These are phyloP conservation scores for Hirundichthys speculiger DNA, from an alignment of 2,113 vertebrate species.

Conservation along the genomic window DNA sequence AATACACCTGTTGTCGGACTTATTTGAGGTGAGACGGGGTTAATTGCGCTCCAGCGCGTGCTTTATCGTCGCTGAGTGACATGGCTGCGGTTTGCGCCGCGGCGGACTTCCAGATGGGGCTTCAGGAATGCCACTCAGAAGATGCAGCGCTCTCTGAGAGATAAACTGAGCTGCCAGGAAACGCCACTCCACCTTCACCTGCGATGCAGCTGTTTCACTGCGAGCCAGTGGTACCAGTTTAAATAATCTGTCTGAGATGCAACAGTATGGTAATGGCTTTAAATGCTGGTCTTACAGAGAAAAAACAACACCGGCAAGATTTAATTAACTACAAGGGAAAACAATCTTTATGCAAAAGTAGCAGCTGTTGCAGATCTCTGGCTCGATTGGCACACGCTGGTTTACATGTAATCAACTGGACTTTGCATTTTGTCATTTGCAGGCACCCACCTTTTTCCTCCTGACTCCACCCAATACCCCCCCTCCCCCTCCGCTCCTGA, in stretches of 20 bases:
- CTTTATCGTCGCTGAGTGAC: constrained; percentile 58
- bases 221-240: neutral
- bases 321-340: no score
- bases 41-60: constrained; percentile 46
- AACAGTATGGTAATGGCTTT: no score
- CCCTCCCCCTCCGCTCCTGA: no score
- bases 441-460: constrained; percentile 4
- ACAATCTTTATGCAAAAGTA: no score
- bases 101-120: constrained; percentile 25
- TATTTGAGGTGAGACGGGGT: constrained; percentile 61
- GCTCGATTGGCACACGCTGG: neutral
- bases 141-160: constrained; percentile 6
- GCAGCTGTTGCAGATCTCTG: no score
- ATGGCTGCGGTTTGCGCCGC: constrained; percentile 39
- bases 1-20: constrained; percentile 66
- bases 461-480: neutral
- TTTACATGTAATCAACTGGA: neutral
- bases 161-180: constrained; percentile 25
- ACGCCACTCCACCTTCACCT: neutral
- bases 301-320: no score
- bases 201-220: constrained; percentile 11
- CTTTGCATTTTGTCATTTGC: neutral
- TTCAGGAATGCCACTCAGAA: constrained; percentile 34
- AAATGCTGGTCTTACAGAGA: no score
- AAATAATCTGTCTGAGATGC: no score